These are phyloP conservation scores for Pteria penguin DNA, from an alignment of 2,888 invertebrate genomes.

Conservation along the genomic window DNA sequence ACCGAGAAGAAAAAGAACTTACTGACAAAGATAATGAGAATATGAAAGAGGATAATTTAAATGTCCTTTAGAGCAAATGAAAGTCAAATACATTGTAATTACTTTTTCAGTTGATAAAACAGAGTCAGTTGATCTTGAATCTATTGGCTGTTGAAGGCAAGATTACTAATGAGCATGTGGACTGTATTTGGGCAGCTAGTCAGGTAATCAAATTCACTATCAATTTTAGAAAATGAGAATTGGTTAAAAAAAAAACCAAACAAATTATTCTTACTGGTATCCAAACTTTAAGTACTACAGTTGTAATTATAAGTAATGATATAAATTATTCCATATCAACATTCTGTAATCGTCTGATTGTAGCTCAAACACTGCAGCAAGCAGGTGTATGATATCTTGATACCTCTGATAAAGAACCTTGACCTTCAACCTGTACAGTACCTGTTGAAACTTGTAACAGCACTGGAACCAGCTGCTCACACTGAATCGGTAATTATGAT, in stretches of 20 bases:
- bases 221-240: too few species aligned
- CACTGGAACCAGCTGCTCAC: constrained; percentile 93
- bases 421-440: constrained; percentile 93
- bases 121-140: constrained; percentile 94
- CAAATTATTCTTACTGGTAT: too few species aligned
- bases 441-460: constrained; percentile 91
- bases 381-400: constrained; percentile 94
- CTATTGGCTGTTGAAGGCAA: constrained; percentile 95
- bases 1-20: background rate
- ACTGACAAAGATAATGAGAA: background rate
- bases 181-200: constrained; percentile 96
- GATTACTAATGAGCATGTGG: constrained; percentile 93
- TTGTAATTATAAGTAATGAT: too few species aligned
- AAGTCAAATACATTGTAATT: background rate
- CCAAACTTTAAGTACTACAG: too few species aligned
- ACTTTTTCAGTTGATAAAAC: constrained; percentile 89
- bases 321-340: too few species aligned
- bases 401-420: constrained; percentile 93
- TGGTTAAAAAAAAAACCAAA: too few species aligned
- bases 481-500: constrained; percentile 93
- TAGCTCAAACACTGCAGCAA: constrained; percentile 94
- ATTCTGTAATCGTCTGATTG: too few species aligned
- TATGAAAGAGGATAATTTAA: background rate
- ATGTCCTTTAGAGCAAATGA: background rate
- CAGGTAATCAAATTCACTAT: too few species aligned